Evolutionary conservation across 2,888 invertebrate genomes (phyloP), one percentile per base, ranked within the genome.

Genomic region (Falcaria lacertinaria): DNA sequence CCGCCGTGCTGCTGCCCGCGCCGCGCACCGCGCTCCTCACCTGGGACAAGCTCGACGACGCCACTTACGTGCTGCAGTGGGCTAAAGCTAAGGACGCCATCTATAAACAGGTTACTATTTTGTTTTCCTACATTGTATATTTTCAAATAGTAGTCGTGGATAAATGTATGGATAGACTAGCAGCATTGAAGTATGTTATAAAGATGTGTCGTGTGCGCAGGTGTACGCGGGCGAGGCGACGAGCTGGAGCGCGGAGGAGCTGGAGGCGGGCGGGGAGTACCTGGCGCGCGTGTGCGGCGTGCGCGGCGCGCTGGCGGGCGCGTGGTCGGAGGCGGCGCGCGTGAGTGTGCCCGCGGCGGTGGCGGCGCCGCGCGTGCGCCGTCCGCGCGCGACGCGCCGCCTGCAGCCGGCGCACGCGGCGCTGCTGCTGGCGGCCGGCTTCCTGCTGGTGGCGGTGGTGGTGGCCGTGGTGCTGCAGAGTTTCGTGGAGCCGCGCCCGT

Each of bases 251-350:
- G 80, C 94, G 74, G 89, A 91, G 82, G 92, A 93, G 70, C 90
- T 97, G 71, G 93, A 94, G 62, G 90, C 93, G 41, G 94, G 94
- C 63, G 91, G 91, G 43, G 94, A 95, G 72, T 96, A 96, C 85
- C 85, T 88, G 63, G 92, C 94, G 63, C 92, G 96, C 43, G 95
- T 97, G 52, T 94, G 94, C 82, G 93, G 94, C 19, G 92, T 96
- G 63, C 92, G 97, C 60, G 85, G 83, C 41, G 91, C 91, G 61
- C 89, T 95, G 57, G 80, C 91, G 47, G 94, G 96, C 48, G 92
- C 94, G 50, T 94, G 91, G 83, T 95, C 96, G 52, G 91, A 92
- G 42, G 78, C 91, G 39, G 80, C 92, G 59, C 91, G 91, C 43
- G 91, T 94, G 71, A 54, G 40, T 15, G 69, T 81, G 54, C 74